Evolutionary conservation across 2,888 invertebrate species (phyloP), one percentile per base, ranked within the genome.

Genomic region (Oasisia sp.): DNA sequence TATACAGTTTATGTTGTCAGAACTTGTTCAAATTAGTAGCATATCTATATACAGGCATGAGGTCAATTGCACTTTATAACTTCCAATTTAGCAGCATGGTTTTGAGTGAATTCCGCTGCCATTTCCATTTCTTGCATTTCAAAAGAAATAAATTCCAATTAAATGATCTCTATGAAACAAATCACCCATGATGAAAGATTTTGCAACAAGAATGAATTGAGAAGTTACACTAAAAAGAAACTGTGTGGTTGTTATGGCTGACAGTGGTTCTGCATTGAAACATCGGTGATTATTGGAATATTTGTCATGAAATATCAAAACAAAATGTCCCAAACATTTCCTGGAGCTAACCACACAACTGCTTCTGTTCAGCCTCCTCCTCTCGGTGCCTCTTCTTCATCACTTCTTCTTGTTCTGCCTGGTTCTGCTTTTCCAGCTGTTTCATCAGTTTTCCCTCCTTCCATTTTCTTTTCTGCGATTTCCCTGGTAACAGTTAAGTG

Each of bases 391-490:
- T 91, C 45, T 89, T 32, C 90, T 74, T 74, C 74, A 74, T 89
- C 89, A 32, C 90, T 89, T 92, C 32, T 11, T 92, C 89, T 27
- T 92, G 27, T 44, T 92, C 90, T 32, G 32, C 92, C 91, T 93
- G 92, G 58, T 93, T 93, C 44, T 94, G 93, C 93, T 94, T 94
- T 92, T 95, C 95, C 91, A 95, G 92, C 91, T 95, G 94, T 89
- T 93, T 93, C 9, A 96, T 93, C 32, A 95, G 92, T 92, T 94
- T 95, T 89, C 95, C 95, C 94, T 96, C 96, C 90, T 94, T 94
- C 94, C 95, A 94, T 94, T 95, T 95, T 93, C 95, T 94, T 92
- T 95, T 95, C 89, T 93, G 92, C 27, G 94, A 94, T 93, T 95
- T 95, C 91, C 92, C 95, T 95, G 32, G 32, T 27, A 50, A 44